Conservation (phyloP, 2,113 vertebrate genomes). For the Otus sunia region DNA sequence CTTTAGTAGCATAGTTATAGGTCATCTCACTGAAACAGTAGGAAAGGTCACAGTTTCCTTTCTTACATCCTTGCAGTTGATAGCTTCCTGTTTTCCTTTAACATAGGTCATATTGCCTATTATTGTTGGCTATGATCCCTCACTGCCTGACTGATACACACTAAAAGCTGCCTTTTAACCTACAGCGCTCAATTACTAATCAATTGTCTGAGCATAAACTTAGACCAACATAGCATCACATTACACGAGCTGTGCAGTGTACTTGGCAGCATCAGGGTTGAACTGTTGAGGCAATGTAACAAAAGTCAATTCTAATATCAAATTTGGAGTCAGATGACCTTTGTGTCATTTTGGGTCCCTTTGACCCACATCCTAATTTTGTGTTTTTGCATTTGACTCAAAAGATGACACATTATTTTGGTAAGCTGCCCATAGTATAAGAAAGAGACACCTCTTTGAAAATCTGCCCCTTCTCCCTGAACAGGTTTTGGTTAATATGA, state of each 20-base stretch:
- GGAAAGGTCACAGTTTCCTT: not conserved
- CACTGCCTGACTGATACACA: not conserved
- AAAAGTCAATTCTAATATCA: constrained; percentile 2
- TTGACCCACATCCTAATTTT: not conserved
- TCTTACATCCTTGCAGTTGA: not conserved
- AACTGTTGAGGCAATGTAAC: not conserved
- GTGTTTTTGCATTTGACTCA: not conserved
- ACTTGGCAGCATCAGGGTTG: not conserved
- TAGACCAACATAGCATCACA: not conserved
- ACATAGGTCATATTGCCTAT: not conserved
- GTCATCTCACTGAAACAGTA: not conserved
- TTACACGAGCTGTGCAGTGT: not conserved
- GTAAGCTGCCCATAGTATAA: not conserved
- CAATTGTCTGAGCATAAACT: constrained; percentile 11
- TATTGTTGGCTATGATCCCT: not conserved
- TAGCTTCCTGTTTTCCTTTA: constrained; percentile 29
- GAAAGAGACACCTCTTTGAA: not conserved
- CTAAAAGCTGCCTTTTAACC: constrained; percentile 21
- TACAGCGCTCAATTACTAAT: not conserved
- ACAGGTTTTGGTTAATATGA: not conserved
- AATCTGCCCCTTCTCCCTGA: not conserved
- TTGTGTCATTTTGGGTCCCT: not conserved
- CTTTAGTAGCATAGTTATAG: not conserved
- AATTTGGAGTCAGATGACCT: not conserved
- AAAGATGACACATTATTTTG: not conserved